phyloP scores from a whole-genome alignment of 2,797 vertebrate species.

The Cheirogaleus major region DNA sequence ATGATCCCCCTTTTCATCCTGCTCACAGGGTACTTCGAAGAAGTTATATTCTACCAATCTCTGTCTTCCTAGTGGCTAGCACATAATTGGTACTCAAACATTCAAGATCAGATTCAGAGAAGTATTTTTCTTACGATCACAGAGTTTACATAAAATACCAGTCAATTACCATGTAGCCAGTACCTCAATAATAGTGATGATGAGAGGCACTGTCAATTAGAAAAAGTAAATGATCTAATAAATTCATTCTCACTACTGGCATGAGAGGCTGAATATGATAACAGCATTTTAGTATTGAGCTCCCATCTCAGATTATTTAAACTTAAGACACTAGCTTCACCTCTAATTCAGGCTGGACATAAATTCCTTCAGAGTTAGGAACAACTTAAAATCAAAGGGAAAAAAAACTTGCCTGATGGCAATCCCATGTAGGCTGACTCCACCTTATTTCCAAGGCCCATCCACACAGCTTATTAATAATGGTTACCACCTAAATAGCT shows the following conservation, averaged over 20 bases:
- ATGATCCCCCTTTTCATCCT: neutral
- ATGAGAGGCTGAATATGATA: neutral
- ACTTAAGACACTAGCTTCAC: neutral
- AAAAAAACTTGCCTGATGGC: neutral
- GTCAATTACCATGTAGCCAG: neutral
- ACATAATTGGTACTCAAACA: neutral
- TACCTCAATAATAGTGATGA: neutral
- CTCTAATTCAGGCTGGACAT: neutral
- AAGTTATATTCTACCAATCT: neutral
- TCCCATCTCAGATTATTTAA: conserved; percentile 6
- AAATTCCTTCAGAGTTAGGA: conserved; percentile 11
- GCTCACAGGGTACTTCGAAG: neutral
- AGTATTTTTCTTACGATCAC: neutral
- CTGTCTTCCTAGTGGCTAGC: neutral
- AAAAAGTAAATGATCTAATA: neutral
- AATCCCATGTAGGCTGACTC: neutral
- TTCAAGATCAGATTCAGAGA: neutral
- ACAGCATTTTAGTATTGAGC: neutral
- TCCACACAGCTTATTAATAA: conserved; percentile 16
- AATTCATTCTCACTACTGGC: neutral
- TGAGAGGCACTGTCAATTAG: neutral
- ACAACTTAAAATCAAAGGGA: conserved; percentile 8
- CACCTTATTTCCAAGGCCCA: neutral
- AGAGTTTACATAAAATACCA: neutral
- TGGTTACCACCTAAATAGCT: neutral